These are phyloP conservation scores for Periparus ater DNA, from an alignment of 2,797 vertebrate species.

Conservation along the genomic window DNA sequence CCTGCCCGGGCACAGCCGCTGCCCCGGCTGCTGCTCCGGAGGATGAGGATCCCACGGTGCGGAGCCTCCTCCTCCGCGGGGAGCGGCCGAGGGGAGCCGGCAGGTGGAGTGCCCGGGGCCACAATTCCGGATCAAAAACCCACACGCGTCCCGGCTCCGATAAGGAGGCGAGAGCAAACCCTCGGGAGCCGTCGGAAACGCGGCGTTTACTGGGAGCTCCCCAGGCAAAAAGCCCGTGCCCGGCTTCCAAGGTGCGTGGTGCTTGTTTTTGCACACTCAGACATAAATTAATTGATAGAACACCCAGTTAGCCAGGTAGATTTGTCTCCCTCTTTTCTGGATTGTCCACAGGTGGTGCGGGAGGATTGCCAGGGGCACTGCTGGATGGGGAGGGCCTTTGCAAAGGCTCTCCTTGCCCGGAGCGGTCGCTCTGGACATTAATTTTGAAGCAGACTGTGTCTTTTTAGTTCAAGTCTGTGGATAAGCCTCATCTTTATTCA, in stretches of 20 bases:
- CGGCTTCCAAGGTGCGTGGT: neutral
- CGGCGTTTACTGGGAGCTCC: neutral
- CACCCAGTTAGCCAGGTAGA: neutral
- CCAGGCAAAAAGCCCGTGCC: neutral
- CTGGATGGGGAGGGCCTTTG: neutral
- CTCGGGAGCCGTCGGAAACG: neutral
- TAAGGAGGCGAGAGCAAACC: neutral
- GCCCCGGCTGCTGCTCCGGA: neutral
- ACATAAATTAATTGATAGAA: neutral
- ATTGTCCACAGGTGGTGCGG: accelerated
- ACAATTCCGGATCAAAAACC: neutral
- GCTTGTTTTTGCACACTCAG: neutral
- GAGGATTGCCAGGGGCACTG: neutral
- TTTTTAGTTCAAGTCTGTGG: neutral
- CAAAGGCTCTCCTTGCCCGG: neutral
- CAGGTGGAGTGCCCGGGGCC: constrained; percentile 53
- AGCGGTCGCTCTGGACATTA: neutral
- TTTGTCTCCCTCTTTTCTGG: neutral
- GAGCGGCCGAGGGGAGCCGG: constrained; percentile 2
- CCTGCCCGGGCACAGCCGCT: constrained; percentile 54
- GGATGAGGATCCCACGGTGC: constrained; percentile 46
- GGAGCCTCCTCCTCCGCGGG: neutral
- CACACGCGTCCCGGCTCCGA: constrained; percentile 37
- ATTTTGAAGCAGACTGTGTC: neutral
- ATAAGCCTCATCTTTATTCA: neutral